Evolutionary conservation across 2,113 vertebrate genomes (phyloP).

Genomic region (Agelaius phoeniceus): DNA sequence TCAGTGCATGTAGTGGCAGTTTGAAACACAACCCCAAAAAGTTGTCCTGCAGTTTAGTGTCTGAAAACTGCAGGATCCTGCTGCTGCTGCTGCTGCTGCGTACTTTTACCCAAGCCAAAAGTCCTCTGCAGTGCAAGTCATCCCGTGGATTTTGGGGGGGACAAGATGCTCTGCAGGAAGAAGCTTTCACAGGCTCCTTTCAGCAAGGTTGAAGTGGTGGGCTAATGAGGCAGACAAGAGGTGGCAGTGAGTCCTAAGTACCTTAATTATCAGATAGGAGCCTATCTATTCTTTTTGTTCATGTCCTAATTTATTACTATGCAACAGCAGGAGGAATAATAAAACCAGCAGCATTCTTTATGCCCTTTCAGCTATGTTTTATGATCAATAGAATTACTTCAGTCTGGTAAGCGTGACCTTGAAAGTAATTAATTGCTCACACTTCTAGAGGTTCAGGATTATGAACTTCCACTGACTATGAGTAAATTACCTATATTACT

Average conservation of each 20-base stretch:
- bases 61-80: not conserved
- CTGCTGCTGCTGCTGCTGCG: not conserved
- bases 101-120: not conserved
- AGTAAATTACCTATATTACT: not conserved
- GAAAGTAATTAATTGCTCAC: conserved; percentile 24
- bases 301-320: not conserved
- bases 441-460: not conserved
- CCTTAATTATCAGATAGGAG: not conserved
- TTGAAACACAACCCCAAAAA: not conserved
- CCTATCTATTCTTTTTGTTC: not conserved
- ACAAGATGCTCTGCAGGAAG: not conserved
- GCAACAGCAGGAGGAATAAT: not conserved
- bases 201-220: not conserved
- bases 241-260: not conserved
- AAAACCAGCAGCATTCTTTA: not conserved
- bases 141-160: not conserved
- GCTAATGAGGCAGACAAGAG: conserved; percentile 5
- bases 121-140: not conserved
- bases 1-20: not conserved
- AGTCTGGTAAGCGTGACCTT: conserved; percentile 7
- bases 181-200: not conserved
- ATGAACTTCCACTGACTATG: not conserved
- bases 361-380: not conserved
- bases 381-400: conserved; percentile 22
- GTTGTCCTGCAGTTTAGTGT: not conserved